phyloP scores from a whole-genome alignment of 2,888 invertebrate species.

The Unio pictorum region DNA sequence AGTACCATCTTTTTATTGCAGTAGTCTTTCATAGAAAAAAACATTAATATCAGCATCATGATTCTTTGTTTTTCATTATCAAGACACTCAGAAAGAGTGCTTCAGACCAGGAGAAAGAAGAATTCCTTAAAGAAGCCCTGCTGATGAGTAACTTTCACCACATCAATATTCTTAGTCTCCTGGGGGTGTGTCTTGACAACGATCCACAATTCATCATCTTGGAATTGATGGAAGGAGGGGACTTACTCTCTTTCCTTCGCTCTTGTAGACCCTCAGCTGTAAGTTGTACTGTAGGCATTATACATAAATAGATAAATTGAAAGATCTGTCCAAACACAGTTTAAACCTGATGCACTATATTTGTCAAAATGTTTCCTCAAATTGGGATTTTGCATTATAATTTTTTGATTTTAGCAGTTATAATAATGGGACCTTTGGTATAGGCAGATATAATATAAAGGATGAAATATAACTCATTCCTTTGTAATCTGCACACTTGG shows the following conservation, averaged over 20 bases:
- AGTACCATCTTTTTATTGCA: no score
- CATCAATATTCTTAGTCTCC: conserved; percentile 91
- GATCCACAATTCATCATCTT: conserved; percentile 94
- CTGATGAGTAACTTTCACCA: conserved; percentile 97
- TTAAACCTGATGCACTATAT: no score
- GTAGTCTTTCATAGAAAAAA: no score
- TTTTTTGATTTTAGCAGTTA: no score
- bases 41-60: not conserved
- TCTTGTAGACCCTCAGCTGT: conserved; percentile 85
- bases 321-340: no score
- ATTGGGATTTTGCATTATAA: no score
- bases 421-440: no score
- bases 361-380: no score
- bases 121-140: conserved; percentile 96
- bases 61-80: conserved; percentile 8
- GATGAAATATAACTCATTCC: no score
- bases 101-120: conserved; percentile 89
- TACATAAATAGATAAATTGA: no score
- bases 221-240: conserved; percentile 98
- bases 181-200: conserved; percentile 95
- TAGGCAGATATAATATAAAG: no score
- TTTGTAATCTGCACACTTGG: no score
- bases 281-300: conserved; percentile 40
- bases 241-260: conserved; percentile 90
- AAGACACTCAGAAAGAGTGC: conserved; percentile 93